Percentiles rank a stretch among this genome's conserved stretches.
phyloP scores from a whole-genome alignment of 1,140 invertebrate species.

The Heterodera schachtii region DNA sequence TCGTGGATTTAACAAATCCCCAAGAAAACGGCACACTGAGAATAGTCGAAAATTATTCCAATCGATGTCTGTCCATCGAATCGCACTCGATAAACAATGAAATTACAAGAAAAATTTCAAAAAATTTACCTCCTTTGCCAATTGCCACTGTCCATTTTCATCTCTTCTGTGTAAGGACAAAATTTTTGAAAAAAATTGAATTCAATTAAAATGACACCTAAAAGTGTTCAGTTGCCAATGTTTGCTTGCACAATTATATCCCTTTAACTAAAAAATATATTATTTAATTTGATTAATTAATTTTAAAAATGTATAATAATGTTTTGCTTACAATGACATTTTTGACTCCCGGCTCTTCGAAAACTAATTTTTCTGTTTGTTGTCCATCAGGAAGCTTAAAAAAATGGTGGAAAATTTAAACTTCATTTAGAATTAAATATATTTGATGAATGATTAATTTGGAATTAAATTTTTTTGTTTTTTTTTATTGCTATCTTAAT shows the following conservation, averaged over 20 bases:
- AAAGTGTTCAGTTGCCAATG: not conserved
- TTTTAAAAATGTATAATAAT: not conserved
- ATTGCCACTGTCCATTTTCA: conserved; percentile 1
- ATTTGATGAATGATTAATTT: not conserved
- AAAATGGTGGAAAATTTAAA: not conserved
- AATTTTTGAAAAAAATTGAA: too few relatives aligned
- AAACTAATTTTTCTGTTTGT: not conserved
- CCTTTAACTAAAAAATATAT: not conserved
- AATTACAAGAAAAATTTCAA: not conserved
- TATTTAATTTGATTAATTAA: not conserved
- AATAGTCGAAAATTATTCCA: too few relatives aligned
- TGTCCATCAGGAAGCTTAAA: not conserved
- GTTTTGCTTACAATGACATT: not conserved
- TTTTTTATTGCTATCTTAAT: too few relatives aligned
- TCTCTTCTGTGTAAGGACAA: not conserved
- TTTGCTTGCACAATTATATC: not conserved
- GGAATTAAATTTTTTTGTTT: not conserved
- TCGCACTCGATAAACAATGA: too few relatives aligned
- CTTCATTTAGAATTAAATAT: not conserved
- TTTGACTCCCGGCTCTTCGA: not conserved
- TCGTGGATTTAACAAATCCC: too few relatives aligned
- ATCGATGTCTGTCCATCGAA: too few relatives aligned
- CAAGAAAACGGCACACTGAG: too few relatives aligned
- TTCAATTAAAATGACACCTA: not conserved
- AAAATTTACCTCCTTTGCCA: not conserved